These are phyloP conservation scores for Cosmorhoe ocellata DNA, from an alignment of 2,888 invertebrate species.

Conservation along the genomic window DNA sequence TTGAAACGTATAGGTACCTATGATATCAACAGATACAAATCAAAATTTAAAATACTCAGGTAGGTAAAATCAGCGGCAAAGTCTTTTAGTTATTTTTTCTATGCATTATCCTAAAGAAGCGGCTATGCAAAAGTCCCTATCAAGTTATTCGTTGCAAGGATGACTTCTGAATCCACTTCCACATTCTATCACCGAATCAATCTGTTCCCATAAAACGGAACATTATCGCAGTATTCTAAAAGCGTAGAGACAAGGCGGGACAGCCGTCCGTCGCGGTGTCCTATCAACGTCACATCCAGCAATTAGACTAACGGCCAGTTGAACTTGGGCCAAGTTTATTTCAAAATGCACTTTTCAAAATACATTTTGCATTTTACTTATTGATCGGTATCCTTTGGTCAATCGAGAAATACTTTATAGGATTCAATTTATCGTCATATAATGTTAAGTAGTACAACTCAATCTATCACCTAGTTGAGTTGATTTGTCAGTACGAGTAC, in stretches of 20 bases:
- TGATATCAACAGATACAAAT: too few species aligned
- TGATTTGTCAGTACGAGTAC: too few species aligned
- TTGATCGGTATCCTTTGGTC: too few species aligned
- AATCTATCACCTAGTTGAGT: too few species aligned
- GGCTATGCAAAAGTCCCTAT: not conserved
- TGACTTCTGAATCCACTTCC: conserved; percentile 38
- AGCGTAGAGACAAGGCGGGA: conserved; percentile 49
- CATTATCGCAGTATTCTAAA: conserved; percentile 60
- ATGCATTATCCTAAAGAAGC: too few species aligned
- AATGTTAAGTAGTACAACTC: too few species aligned
- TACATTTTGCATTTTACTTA: conserved; percentile 18
- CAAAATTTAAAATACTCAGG: too few species aligned
- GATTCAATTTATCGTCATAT: too few species aligned
- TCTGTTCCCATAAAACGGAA: conserved; percentile 44
- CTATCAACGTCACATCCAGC: conserved; percentile 62
- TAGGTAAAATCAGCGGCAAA: too few species aligned
- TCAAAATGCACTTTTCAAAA: conserved; percentile 30
- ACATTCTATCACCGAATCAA: conserved; percentile 52
- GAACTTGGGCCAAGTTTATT: conserved; percentile 41
- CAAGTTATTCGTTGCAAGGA: conserved; percentile 5
- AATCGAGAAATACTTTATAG: too few species aligned
- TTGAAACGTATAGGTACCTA: too few species aligned
- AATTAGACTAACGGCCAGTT: conserved; percentile 68
- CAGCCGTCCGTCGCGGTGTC: conserved; percentile 48
- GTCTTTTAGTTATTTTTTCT: too few species aligned